Conservation (phyloP, 2,113 vertebrate genomes). For the Oophaga pumilio region DNA sequence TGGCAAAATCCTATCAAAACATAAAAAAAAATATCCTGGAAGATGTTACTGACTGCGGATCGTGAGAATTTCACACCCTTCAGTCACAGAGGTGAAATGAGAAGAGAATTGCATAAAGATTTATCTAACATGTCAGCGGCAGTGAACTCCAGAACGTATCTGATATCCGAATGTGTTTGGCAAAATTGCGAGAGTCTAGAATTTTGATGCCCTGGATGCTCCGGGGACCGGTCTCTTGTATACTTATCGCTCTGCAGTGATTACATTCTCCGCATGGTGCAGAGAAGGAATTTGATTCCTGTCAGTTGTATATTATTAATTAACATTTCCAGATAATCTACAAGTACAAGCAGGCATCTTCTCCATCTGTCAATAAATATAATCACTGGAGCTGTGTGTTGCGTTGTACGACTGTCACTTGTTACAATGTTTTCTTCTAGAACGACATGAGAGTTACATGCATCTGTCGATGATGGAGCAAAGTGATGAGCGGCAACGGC, state of each 20-base stretch:
- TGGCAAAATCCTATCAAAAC: not conserved
- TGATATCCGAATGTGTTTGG: constrained; percentile 25
- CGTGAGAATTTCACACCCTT: not conserved
- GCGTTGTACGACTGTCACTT: not conserved
- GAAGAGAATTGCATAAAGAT: constrained; percentile 23
- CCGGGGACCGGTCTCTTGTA: constrained; percentile 17
- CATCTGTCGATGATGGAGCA: not conserved
- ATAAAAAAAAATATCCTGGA: not conserved
- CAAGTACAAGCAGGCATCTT: not conserved
- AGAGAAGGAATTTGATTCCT: constrained; percentile 33
- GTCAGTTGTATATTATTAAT: constrained; percentile 47
- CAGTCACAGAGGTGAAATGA: not conserved
- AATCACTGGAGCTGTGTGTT: not conserved
- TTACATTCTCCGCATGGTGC: constrained; percentile 22
- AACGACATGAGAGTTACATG: too few species aligned
- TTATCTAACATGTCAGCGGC: constrained; percentile 11
- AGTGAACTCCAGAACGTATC: not conserved
- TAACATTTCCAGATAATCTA: constrained; percentile 51
- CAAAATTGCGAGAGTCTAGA: constrained; percentile 11
- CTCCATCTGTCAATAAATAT: not conserved
- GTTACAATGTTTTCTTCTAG: not conserved
- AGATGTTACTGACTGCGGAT: not conserved
- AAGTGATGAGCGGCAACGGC: not conserved
- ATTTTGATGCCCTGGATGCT: constrained; percentile 29
- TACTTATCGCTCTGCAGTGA: constrained; percentile 28